Base-by-base conservation (phyloP, 2,113 vertebrate genomes). In the Procavia capensis region DNA sequence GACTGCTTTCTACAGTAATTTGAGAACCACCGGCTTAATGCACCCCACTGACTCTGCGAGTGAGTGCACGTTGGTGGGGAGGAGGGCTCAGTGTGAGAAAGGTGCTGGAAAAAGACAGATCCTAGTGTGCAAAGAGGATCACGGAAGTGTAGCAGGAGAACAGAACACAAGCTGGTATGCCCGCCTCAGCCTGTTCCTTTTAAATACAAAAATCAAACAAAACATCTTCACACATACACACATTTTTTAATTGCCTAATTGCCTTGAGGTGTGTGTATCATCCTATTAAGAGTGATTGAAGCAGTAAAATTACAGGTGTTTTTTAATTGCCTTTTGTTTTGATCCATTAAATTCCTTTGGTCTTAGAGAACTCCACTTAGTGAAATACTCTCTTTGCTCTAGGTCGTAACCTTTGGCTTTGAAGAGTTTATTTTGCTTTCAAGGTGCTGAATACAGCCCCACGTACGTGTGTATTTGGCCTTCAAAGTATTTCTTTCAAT, bases 261-360 rank as follows among this genome's bases (percentile, higher is more conserved):
- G 54, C 57, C 79, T 39, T 17, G 36, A 93, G 47, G 50, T n/a
- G 27, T 41, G 2, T 59, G 17, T 34, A 87, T 47, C 9, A 31
- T 54, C 61, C 31, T 50, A 64, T 72, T 91, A 72, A 29, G 74
- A 45, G 88, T 79, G 41, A 79, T 64, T 50, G 74, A 39, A 29
- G 41, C 80, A 22, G n/a, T 63, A 24, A 66, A 72, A 76, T 76
- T 70, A 68, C 80, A 64, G 50, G 20, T 89, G 74, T 45, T 78
- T 94, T 96, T 95, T 86, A 85, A 85, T 54, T 78, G 20, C 85
- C 81, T 50, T 92, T 85, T 47, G 57, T 93, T 96, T 87, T 74
- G 29, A 90, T 31, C 66, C 29, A 2, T 81, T 94, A 81, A 81
- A 90, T 13, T 36, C 85, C 66, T 61, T 90, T 82, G 66, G 70